Conservation (phyloP, 2,797 vertebrate genomes). For the Nyctibius grandis region DNA sequence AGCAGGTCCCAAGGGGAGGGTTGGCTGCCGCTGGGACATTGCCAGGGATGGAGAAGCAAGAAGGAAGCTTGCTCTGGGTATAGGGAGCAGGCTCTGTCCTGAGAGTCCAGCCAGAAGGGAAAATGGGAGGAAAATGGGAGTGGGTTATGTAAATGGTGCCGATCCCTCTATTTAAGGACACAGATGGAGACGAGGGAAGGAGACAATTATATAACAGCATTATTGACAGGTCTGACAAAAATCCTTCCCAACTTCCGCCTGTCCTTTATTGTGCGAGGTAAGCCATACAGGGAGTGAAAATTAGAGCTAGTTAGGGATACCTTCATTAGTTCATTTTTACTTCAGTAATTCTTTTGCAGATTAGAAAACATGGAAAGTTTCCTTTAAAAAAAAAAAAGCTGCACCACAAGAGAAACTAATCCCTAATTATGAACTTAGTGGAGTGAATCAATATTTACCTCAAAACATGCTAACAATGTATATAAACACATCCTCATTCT, state of each 20-base stretch:
- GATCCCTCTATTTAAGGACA: constrained; percentile 1
- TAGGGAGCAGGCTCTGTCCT: not conserved
- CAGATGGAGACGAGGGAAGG: not conserved
- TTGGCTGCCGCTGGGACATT: not conserved
- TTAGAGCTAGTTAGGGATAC: not conserved
- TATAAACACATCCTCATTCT: constrained; percentile 24
- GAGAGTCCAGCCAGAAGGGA: not conserved
- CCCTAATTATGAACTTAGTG: not conserved
- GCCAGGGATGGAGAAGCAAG: not conserved
- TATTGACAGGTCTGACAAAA: constrained; percentile 37
- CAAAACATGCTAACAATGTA: constrained; percentile 8
- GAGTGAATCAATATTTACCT: constrained; percentile 35
- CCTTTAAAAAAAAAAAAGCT: not conserved
- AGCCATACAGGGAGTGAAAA: not conserved
- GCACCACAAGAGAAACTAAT: not conserved
- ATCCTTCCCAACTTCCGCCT: not conserved
- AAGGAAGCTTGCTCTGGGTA: not conserved
- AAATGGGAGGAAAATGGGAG: not conserved
- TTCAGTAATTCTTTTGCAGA: not conserved
- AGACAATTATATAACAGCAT: constrained; percentile 21
- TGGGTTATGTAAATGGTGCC: not conserved
- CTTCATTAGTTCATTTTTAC: constrained; percentile 1
- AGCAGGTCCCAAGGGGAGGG: not conserved
- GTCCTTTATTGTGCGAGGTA: constrained; percentile 7
- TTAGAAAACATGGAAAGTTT: not conserved